Evolutionary conservation across 1,140 invertebrate genomes (phyloP), one percentile per base, ranked within the genome.

Genomic region (Limonius californicus): DNA sequence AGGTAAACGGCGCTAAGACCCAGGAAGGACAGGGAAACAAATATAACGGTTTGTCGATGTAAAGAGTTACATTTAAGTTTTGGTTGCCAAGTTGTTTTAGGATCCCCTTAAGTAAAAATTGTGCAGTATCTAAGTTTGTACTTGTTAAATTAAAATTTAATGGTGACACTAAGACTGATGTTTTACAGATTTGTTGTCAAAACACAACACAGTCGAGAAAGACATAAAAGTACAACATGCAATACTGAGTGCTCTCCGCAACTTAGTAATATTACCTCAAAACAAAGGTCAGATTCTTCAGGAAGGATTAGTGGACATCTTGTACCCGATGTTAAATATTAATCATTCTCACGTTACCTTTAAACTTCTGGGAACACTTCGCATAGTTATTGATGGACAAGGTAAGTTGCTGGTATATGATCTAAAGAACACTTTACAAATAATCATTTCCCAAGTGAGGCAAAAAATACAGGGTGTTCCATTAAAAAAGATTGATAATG

Each of bases 371-470:
- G 92, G 91, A 8, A 91, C 92, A 15, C 76, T 95, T 1, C 82
- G 93, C 57, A 94, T 96, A 86, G 83, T 93, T 20, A 85, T 91
- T 35, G 89, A 91, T 79, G 86, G 87, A 11, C 90, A 92, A 83
- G 83, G 84, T 85, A 54, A 62, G 30, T 27, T 27, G 23, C n/a
- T n/a, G n/a, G n/a, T n/a, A n/a, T n/a, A n/a, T 7, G 32, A 35
- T 7, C 32, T 7, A n/a, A 35, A 73, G 70, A 47, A 72, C 74
- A 66, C 66, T 76, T 60, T n/a, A n/a, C n/a, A n/a, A n/a, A n/a
- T n/a, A n/a, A n/a, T n/a, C n/a, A n/a, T n/a, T n/a, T n/a, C n/a
- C n/a, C n/a, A n/a, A n/a, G n/a, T n/a, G n/a, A n/a, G n/a, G n/a
- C n/a, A n/a, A n/a, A n/a, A n/a, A n/a, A n/a, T n/a, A n/a, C n/a